Evolutionary conservation across 2,113 vertebrate species (phyloP), one percentile per base, ranked within the genome.

Genomic region (Thinocorus orbignyianus): DNA sequence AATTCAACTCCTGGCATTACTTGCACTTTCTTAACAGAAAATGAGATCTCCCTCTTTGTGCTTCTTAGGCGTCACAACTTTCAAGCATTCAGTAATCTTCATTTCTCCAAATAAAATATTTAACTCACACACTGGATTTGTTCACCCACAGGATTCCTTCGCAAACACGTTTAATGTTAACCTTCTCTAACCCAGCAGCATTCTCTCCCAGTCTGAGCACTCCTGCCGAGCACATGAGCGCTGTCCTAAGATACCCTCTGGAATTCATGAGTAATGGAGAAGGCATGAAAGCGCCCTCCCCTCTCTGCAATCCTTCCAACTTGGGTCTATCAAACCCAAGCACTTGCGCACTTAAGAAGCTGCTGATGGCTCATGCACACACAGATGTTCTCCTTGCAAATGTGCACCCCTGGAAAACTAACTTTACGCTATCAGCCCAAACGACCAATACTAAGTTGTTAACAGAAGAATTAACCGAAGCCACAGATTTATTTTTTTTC

Each of bases 171-270:
- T 61, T 12, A 94, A 41, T 18, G 49, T 49, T 51, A 78, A 77
- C 42, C 64, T 71, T 17, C 55, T 66, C 74, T 58, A 94, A 88
- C 44, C 28, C 77, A 42, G 23, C 11, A 81, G 60, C 39, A 13
- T 46, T 54, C 65, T 35, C 37, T 42, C 61, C 54, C 9, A n/a
- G 46, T 3, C 78, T 31, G 31, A 92, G 85, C 35, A 30, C 78
- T 82, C 70, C 4, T 48, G 92, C 35, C 23, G 37, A 90, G 82
- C 85, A 92, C 66, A 83, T 48, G 35, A 95, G 79, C 0, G 0
- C 46, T 94, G 88, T 87, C 94, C 94, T 89, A 41, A 95, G 93
- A 95, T 64, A 92, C 52, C 65, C 95, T 48, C 72, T 60, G 88
- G 77, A 96, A 96, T 74, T 68, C 64, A n/a, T 89, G 72, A 92